These are phyloP conservation scores for Blera fallax DNA, from an alignment of 2,888 invertebrate genomes.

Conservation along the genomic window DNA sequence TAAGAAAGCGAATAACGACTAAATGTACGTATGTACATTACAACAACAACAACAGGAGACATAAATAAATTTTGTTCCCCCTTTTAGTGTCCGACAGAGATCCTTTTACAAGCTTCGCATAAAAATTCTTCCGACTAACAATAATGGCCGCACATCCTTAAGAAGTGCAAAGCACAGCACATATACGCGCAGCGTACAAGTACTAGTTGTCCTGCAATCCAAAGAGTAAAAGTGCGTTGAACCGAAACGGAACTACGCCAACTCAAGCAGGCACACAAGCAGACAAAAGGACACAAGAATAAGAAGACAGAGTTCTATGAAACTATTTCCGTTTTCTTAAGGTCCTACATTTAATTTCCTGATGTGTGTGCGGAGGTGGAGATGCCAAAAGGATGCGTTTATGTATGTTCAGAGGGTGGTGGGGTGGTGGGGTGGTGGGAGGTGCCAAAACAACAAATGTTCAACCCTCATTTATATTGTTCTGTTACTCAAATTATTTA, in stretches of 20 bases:
- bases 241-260: conserved; percentile 41
- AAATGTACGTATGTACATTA: not conserved
- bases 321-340: conserved; percentile 42
- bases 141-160: conserved; percentile 47
- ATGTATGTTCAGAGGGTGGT: not conserved
- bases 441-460: conserved; percentile 46
- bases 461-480: conserved; percentile 56
- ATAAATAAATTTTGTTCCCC: conserved; percentile 36
- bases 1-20: conserved; percentile 29
- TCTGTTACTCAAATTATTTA: conserved; percentile 57
- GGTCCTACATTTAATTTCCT: conserved; percentile 51
- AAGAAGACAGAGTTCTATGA: not conserved
- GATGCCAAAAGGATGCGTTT: conserved; percentile 53
- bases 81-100: conserved; percentile 7
- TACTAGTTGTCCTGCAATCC: not conserved
- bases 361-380: conserved; percentile 3
- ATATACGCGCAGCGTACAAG: not conserved
- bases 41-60: not conserved
- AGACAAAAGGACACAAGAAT: not conserved
- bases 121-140: conserved; percentile 38
- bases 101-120: conserved; percentile 27
- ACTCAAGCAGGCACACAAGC: not conserved
- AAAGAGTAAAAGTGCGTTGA: conserved; percentile 47
- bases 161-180: conserved; percentile 14
- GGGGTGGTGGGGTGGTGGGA: not conserved